These are phyloP conservation scores for Brienomyrus brachyistius DNA, from an alignment of 2,113 vertebrate species.

Conservation along the genomic window DNA sequence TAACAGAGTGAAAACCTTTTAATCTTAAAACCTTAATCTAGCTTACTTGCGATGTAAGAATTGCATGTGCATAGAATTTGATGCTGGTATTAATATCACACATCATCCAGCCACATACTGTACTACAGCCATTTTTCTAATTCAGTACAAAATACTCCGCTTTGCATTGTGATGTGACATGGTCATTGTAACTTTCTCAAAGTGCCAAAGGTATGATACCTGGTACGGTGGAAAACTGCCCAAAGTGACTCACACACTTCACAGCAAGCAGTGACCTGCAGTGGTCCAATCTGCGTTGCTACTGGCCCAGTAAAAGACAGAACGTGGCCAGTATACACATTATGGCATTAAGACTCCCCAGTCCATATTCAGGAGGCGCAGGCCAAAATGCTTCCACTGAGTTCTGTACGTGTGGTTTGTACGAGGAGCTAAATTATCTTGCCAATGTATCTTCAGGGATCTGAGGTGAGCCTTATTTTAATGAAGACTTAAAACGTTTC, in stretches of 20 bases:
- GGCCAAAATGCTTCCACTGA: background rate
- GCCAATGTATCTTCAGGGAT: background rate
- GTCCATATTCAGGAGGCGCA: background rate
- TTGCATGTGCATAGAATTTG: background rate
- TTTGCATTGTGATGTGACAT: background rate
- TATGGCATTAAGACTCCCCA: background rate
- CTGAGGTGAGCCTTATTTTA: slow-evolving; percentile 3
- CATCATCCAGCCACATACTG: background rate
- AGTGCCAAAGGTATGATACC: background rate
- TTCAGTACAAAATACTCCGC: background rate
- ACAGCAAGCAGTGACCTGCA: background rate
- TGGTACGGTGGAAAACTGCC: background rate
- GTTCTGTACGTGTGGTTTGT: background rate
- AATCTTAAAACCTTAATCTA: background rate
- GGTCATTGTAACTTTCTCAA: no score
- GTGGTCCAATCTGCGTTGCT: background rate
- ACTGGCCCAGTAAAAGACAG: background rate
- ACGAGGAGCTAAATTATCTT: background rate
- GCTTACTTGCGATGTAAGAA: background rate
- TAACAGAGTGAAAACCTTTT: background rate
- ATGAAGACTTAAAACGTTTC: background rate
- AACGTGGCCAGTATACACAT: background rate
- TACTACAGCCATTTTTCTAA: background rate
- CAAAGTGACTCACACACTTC: background rate
- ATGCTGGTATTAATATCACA: background rate